Evolutionary conservation across 1,140 invertebrate genomes (phyloP).

Genomic region (Ruditapes philippinarum): DNA sequence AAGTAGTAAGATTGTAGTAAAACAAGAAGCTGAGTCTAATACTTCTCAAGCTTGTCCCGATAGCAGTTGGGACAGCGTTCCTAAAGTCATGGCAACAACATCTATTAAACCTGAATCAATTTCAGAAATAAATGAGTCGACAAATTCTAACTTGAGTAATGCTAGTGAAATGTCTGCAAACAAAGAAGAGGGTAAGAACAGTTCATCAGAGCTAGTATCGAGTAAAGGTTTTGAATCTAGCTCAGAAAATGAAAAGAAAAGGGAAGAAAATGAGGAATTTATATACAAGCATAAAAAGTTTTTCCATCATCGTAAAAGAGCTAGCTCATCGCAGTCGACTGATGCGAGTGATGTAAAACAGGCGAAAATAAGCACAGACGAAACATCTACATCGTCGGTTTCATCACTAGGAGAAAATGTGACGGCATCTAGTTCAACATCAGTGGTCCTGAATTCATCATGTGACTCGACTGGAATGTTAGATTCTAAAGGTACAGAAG

Average conservation of each 20-base stretch:
- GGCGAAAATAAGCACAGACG: slow-evolving; percentile 24
- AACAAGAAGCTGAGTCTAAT: slow-evolving; percentile 75
- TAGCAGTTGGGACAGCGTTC: slow-evolving; percentile 77
- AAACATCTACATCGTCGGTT: slow-evolving; percentile 8
- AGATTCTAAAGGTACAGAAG: no score
- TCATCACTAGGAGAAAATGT: slow-evolving; percentile 53
- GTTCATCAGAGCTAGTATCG: not conserved
- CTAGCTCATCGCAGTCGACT: slow-evolving; percentile 24
- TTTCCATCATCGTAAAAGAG: slow-evolving; percentile 72
- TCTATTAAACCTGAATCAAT: slow-evolving; percentile 60
- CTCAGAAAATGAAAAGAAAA: slow-evolving; percentile 57
- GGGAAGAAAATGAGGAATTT: slow-evolving; percentile 62
- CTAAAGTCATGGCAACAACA: slow-evolving; percentile 32
- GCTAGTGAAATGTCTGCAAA: slow-evolving; percentile 13
- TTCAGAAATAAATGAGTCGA: slow-evolving; percentile 7
- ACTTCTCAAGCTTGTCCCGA: slow-evolving; percentile 78
- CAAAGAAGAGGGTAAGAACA: slow-evolving; percentile 26
- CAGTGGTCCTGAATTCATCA: not conserved
- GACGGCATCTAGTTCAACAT: slow-evolving; percentile 19
- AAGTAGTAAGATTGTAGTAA: slow-evolving; percentile 31
- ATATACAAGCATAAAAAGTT: slow-evolving; percentile 83
- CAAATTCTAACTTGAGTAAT: slow-evolving; percentile 9
- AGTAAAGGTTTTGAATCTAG: slow-evolving; percentile 61
- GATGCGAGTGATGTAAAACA: slow-evolving; percentile 45
- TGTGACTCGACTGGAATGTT: slow-evolving; percentile 5